A percentile compares a stretch with the other conserved stretches of the same genome.
Conservation (phyloP, 2,113 vertebrate genomes). For the Nerophis ophidion region DNA sequence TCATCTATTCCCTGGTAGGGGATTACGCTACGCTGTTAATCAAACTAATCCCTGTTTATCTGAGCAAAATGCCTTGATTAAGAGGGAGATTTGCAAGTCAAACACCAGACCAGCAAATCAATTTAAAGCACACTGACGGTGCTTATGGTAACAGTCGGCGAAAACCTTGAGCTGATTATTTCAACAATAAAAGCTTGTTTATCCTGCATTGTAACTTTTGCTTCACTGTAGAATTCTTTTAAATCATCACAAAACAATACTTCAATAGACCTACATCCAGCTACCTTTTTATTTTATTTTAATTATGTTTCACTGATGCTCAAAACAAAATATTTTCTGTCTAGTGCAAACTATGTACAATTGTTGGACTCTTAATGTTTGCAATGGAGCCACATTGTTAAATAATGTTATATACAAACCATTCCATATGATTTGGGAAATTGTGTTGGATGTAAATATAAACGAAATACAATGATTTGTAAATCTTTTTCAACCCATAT, state of each 20-base stretch:
- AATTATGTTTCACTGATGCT: no score
- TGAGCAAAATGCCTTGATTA: conserved; percentile 56
- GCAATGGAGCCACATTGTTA: no score
- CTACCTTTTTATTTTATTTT: not conserved
- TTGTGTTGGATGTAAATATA: no score
- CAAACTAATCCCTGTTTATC: conserved; percentile 63
- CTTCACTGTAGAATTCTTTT: conserved; percentile 1
- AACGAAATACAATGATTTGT: no score
- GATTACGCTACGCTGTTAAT: conserved; percentile 42
- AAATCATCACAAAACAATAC: conserved; percentile 1
- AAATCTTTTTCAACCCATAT: no score
- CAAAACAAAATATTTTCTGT: no score
- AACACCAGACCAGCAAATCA: conserved; percentile 49
- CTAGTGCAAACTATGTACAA: no score
- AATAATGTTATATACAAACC: no score
- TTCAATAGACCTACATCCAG: not conserved
- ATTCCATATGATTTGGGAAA: no score
- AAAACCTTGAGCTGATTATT: conserved; percentile 10
- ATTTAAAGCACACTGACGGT: conserved; percentile 41
- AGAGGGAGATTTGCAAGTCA: conserved; percentile 61
- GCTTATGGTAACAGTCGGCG: conserved; percentile 19
- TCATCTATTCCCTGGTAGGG: conserved; percentile 14
- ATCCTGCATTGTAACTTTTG: conserved; percentile 4
- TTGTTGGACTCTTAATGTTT: no score
- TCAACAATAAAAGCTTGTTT: conserved; percentile 9